Percentiles rank a stretch among this genome's conserved stretches.
phyloP scores from a whole-genome alignment of 2,888 invertebrate species.

The Amorpha juglandis region DNA sequence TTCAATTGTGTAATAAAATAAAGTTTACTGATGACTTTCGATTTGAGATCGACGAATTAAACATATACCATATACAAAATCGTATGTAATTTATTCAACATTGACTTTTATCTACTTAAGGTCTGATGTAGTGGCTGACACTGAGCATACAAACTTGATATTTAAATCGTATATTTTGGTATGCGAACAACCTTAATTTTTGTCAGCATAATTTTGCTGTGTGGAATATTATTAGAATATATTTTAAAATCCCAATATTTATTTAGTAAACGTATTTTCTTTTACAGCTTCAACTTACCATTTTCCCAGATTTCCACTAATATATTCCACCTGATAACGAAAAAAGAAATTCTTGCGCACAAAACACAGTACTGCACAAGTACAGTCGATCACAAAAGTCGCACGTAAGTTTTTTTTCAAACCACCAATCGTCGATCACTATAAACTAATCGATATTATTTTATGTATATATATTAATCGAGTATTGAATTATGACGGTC shows the following conservation, averaged over 20 bases:
- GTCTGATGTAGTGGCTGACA: slow-evolving; percentile 26
- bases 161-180: slow-evolving; percentile 2
- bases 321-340: slow-evolving; percentile 47
- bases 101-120: slow-evolving; percentile 23
- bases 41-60: slow-evolving; percentile 26
- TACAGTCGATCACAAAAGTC: slow-evolving; percentile 53
- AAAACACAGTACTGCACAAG: slow-evolving; percentile 49
- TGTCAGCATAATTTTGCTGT: neutral
- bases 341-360: slow-evolving; percentile 47
- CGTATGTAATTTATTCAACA: slow-evolving; percentile 14
- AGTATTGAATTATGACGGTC: slow-evolving; percentile 57
- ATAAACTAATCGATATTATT: slow-evolving; percentile 46
- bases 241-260: neutral
- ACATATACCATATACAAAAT: slow-evolving; percentile 22
- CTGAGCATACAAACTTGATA: slow-evolving; percentile 19
- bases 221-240: neutral
- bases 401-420: slow-evolving; percentile 38
- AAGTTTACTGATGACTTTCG: neutral
- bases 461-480: slow-evolving; percentile 46
- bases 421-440: slow-evolving; percentile 43
- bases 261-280: neutral
- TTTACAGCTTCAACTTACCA: slow-evolving; percentile 60
- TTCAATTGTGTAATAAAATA: neutral
- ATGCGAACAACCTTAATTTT: slow-evolving; percentile 1
- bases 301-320: slow-evolving; percentile 60